These are phyloP conservation scores for Solea senegalensis DNA, from an alignment of 2,113 vertebrate species.

Conservation along the genomic window DNA sequence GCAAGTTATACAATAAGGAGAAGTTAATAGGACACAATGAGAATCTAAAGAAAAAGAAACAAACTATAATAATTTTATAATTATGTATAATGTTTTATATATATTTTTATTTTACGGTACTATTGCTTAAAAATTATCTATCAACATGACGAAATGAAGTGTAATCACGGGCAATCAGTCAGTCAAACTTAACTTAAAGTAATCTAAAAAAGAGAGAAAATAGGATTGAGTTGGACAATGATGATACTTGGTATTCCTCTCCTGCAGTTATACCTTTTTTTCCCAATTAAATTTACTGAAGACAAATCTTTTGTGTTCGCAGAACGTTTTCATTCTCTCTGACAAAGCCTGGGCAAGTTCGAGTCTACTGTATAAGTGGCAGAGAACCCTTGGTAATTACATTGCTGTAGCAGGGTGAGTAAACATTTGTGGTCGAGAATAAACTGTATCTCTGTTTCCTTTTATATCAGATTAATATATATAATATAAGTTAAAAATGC, in stretches of 20 bases:
- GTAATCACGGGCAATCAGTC: background rate
- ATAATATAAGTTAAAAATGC: background rate
- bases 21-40: no score
- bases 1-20: no score
- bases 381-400: conserved; percentile 92
- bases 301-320: conserved; percentile 24
- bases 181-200: background rate
- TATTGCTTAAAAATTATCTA: no score
- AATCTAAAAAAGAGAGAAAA: no score
- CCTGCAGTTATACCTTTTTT: background rate
- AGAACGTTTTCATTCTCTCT: conserved; percentile 90
- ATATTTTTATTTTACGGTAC: no score
- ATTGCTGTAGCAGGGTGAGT: conserved; percentile 95
- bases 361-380: conserved; percentile 90
- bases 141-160: no score
- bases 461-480: background rate
- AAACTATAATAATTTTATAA: no score
- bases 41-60: no score
- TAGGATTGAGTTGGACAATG: background rate
- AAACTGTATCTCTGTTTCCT: background rate
- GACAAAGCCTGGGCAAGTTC: conserved; percentile 87
- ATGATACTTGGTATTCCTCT: background rate
- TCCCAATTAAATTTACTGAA: background rate
- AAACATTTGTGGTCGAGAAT: background rate
- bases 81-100: no score